Evolutionary conservation across 2,113 vertebrate genomes (phyloP), one percentile per base, ranked within the genome.

Genomic region (Cavia aperea): DNA sequence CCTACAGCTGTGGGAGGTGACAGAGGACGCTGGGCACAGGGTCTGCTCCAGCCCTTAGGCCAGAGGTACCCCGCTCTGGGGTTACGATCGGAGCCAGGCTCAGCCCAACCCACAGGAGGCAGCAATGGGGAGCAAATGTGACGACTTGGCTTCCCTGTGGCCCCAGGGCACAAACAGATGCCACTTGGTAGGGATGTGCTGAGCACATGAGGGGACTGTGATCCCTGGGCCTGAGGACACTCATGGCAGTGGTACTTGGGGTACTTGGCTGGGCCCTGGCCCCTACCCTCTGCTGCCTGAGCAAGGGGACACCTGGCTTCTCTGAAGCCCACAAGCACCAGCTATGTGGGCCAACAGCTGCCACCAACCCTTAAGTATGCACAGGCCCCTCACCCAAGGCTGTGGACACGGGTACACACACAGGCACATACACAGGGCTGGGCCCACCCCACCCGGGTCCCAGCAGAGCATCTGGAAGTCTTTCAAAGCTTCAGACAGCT

Each of bases 81-180:
- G 31, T 5, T 73, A 1, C 7, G 11, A 43, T 24, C 23, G 14
- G 43, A 6, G 68, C 2, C 39, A 24, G 10, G 72, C 5, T 60
- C 54, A 7, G 54, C 63, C 65, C 43, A 43, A 60, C 21, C 5
- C 15, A 3, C 11, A 16, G 51, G 81, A 49, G 21, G 5, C 63
- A 10, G n/a, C 0, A 21, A 29, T 31, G 8, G 29, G 36, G 24
- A 14, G 81, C n/a, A 51, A 12, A 49, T 6, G 5, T 6, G 46
- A 54, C 33, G 23, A 4, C 11, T 24, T 8, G 43, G n/a, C 5
- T 46, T 10, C 46, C 14, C 21, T 15, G 21, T 2, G 13, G 33
- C 39, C 21, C 0, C 14, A 14, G 5, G 0, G 51, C 5, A 18
- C 11, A 1, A 18, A 10, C 11, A 14, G 31, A 33, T 6, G 4